phyloP scores from a whole-genome alignment of 92 coral and sea anemone genomes.

The Muricea muricata region DNA sequence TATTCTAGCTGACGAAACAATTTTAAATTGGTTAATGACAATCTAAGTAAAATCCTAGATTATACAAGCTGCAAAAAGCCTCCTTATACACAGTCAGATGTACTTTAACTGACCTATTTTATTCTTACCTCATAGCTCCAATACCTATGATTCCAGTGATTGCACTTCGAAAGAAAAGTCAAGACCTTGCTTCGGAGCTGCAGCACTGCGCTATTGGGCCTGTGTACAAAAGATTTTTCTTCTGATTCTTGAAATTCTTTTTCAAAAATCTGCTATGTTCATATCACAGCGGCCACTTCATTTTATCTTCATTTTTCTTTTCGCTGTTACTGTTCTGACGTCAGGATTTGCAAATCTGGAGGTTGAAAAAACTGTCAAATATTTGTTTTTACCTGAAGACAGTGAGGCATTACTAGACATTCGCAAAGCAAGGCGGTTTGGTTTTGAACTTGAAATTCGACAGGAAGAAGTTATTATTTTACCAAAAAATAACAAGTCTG shows the following conservation, averaged over 20 bases:
- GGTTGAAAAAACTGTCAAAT: neutral
- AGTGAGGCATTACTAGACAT: constrained; percentile 14
- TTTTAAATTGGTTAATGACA: too few species aligned
- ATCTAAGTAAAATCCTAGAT: too few species aligned
- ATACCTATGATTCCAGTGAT: too few species aligned
- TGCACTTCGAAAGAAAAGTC: too few species aligned
- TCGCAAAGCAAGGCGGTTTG: neutral
- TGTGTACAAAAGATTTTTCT: neutral
- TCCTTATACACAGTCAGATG: too few species aligned
- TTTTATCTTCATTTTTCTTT: neutral
- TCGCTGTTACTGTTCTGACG: neutral
- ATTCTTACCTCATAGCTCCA: too few species aligned
- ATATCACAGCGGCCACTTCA: constrained; percentile 2
- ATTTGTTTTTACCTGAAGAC: constrained; percentile 18
- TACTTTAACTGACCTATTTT: too few species aligned
- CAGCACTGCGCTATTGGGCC: neutral
- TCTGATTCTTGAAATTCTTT: neutral
- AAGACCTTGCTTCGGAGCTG: neutral
- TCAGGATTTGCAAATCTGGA: neutral
- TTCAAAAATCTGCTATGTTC: neutral
- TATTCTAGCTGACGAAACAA: too few species aligned
- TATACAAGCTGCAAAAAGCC: too few species aligned
- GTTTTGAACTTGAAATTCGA: constrained; percentile 22
- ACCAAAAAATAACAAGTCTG: neutral
- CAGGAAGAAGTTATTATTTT: constrained; percentile 14